Base-by-base conservation (phyloP, 2,113 vertebrate species). In the Litocranius walleri region DNA sequence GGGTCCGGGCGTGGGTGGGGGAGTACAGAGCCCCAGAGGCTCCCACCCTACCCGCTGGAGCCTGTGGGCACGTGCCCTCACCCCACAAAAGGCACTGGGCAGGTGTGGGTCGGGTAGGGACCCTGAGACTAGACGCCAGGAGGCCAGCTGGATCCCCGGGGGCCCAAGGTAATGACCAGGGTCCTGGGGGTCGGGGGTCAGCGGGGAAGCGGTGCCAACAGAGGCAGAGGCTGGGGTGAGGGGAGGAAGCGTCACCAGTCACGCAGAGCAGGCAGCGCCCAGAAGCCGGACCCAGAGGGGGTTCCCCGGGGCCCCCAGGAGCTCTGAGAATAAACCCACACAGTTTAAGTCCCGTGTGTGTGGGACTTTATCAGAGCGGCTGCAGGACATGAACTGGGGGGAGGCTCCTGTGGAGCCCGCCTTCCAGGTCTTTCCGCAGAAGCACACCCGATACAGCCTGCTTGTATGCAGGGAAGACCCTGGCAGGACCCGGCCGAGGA, bases 321-420 rank as follows among this genome's bases (percentile, higher is more conserved):
- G 2, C 7, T 12, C 6, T 9, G 5, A 4, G 36, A 48, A 12
- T 0, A 16, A n/a, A 17, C 4, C 10, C 5, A 0, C 1, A 2
- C 23, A 0, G 43, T 14, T 7, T 3, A 6, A 8, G 52, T 5
- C 27, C 3, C 16, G 2, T 2, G 4, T 6, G 3, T 6, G 40
- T 3, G 59, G 86, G 30, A 1, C 15, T 17, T 0, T 16, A 30
- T 48, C 7, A 3, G 12, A 29, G 78, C 23, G 0, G 52, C 12
- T 7, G 8, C 30, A 3, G 61, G 52, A 45, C 33, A 1, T 2
- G 1, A 10, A 5, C 21, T 7, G 50, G n/a, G 12, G 16, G 48
- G 14, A 29, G 0, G 7, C 15, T 30, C 43, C 40, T 3, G 2
- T 0, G 33, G 57, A 59, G 71, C n/a, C 71, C 1, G 7, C 2